These are phyloP conservation scores for Magallana nippona DNA, from an alignment of 2,888 invertebrate species.

Conservation along the genomic window DNA sequence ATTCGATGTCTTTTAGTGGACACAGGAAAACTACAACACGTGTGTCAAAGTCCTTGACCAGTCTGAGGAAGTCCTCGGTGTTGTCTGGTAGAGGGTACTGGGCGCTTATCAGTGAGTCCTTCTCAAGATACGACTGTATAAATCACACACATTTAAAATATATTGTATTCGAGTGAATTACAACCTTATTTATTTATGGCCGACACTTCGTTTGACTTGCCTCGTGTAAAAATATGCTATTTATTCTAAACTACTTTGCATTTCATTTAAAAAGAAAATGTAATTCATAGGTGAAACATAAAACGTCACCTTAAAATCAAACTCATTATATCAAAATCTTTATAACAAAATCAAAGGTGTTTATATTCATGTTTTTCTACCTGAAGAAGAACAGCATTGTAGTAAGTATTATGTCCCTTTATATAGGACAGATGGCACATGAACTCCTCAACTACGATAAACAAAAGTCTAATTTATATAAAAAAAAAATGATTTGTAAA, in stretches of 20 bases:
- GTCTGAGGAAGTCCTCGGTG: constrained; percentile 14
- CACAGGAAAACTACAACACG: neutral
- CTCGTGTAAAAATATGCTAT: no score
- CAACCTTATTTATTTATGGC: no score
- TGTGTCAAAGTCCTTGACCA: neutral
- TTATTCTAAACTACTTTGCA: no score
- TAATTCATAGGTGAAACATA: no score
- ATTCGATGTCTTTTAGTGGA: neutral
- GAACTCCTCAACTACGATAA: neutral
- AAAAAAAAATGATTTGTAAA: neutral
- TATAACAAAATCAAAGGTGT: no score
- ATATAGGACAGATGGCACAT: neutral
- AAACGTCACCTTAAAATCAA: no score
- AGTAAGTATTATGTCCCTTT: neutral
- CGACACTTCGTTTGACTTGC: no score
- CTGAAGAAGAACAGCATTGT: neutral
- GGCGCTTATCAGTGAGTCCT: neutral
- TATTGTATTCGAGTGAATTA: no score
- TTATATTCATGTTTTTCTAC: neutral
- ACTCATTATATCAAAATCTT: no score
- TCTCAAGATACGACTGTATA: neutral
- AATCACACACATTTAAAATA: no score
- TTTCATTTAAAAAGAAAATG: no score
- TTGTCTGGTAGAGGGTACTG: neutral
- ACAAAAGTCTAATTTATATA: neutral